A percentile compares a stretch with the other conserved stretches of the same genome.
Conservation (phyloP, 2,113 vertebrate species). For the Cyanoderma ruficeps region DNA sequence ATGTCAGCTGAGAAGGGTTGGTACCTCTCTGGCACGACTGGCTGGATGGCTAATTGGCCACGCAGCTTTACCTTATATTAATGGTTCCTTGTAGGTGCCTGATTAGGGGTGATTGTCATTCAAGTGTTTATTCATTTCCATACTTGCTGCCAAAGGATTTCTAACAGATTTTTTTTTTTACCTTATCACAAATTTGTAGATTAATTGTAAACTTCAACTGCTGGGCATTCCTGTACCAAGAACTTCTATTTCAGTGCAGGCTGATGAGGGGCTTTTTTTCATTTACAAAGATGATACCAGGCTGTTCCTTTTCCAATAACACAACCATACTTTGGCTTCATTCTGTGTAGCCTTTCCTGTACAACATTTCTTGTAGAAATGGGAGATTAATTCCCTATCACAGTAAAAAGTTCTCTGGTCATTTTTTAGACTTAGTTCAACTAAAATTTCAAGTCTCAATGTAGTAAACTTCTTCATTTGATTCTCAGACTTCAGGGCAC, state of each 20-base stretch:
- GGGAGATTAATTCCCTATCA: conserved; percentile 32
- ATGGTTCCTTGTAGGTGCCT: too few relatives aligned
- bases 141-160: background rate
- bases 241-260: background rate
- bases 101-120: background rate
- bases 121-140: conserved; percentile 4
- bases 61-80: background rate
- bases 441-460: conserved; percentile 29
- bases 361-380: background rate
- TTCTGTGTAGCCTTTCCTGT: background rate
- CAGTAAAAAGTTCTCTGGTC: conserved; percentile 40
- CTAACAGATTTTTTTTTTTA: background rate
- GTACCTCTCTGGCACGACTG: background rate
- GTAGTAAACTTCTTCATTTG: conserved; percentile 62
- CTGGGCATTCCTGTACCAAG: background rate
- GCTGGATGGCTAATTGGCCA: background rate
- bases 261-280: background rate
- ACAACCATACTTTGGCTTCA: background rate
- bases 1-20: background rate
- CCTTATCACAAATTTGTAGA: background rate
- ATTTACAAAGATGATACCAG: background rate
- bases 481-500: conserved; percentile 64
- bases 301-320: background rate
- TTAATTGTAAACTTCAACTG: background rate
- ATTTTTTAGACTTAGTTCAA: conserved; percentile 51